A percentile compares a stretch with the other conserved stretches of the same genome.
Evolutionary conservation across 1,140 invertebrate genomes (phyloP).

Genomic region (Dreissena rostriformis): DNA sequence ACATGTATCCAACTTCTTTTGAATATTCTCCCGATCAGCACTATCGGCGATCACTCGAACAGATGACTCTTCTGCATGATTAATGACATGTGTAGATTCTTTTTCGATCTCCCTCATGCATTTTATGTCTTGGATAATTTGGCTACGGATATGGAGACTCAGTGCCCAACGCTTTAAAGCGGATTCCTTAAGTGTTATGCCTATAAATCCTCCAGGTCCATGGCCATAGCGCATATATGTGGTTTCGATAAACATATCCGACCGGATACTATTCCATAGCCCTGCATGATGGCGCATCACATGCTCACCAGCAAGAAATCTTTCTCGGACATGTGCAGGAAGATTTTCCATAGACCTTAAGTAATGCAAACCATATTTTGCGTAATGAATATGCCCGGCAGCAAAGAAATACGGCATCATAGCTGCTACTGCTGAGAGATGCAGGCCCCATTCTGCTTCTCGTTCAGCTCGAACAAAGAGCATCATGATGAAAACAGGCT

Average conservation of each 20-base stretch:
- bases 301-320: constrained; percentile 58
- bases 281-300: constrained; percentile 58
- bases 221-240: constrained; percentile 66
- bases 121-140: not conserved
- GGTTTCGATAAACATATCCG: constrained; percentile 62
- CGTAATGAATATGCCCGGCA: constrained; percentile 65
- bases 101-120: constrained; percentile 16
- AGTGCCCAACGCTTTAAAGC: constrained; percentile 53
- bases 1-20: constrained; percentile 9
- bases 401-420: constrained; percentile 71
- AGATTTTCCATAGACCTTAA: constrained; percentile 53
- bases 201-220: constrained; percentile 50
- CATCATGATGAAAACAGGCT: no score
- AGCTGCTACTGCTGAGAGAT: not conserved
- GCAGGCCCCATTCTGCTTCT: no score
- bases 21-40: not conserved
- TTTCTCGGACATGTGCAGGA: constrained; percentile 19
- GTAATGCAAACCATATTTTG: constrained; percentile 66
- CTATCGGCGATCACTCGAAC: not conserved
- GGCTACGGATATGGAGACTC: constrained; percentile 55
- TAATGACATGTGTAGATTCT: not conserved
- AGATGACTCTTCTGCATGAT: constrained; percentile 43
- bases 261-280: constrained; percentile 57
- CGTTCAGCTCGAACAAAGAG: no score
- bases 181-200: constrained; percentile 52